Evolutionary conservation across 2,888 invertebrate species (phyloP), one percentile per base, ranked within the genome.

Genomic region (Melolontha melolontha): DNA sequence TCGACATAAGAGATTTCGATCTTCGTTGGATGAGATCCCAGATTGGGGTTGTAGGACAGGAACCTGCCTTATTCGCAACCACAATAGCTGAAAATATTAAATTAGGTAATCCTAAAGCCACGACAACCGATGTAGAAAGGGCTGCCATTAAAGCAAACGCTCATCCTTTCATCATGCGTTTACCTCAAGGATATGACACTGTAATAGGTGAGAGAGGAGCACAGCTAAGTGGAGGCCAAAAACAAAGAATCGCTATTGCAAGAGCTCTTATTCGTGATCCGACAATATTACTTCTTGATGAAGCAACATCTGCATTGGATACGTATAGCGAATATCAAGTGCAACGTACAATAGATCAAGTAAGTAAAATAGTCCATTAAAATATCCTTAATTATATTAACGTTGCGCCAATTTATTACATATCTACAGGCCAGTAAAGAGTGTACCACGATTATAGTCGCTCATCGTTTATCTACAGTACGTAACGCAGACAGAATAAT

Each of bases 31-130:
- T 95, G 22, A 87, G 97, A 40, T 86, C 86, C 14, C 90, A 93
- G 76, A 91, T 97, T 69, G 96, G 95, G 0, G 89, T 96, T 7
- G 96, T 97, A 0, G 93, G 95, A 0, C 97, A 97, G 84, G 96
- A 97, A 79, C 96, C 93, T 0, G 89, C 95, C 5, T 85, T 97
- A 8, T 97, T 97, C 80, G 92, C 92, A 72, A 90, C 92, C 29
- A 92, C 92, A 0, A 92, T 97, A 50, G 87, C 88, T 7, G 94
- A 96, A 79, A 97, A 97, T 82, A 96, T 97, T 39, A 75, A 84
- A 68, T 81, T 94, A 77, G 96, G 96, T 0, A 86, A 89, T 16
- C 86, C 87, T 71, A 84, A 86, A 57, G 90, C 91, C 1, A 87
- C 90, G 0, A 84, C 86, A 72, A 87, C 86, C 40, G 91, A 93